Conservation (phyloP, 2,888 invertebrate genomes). For the Parnassius smintheus region DNA sequence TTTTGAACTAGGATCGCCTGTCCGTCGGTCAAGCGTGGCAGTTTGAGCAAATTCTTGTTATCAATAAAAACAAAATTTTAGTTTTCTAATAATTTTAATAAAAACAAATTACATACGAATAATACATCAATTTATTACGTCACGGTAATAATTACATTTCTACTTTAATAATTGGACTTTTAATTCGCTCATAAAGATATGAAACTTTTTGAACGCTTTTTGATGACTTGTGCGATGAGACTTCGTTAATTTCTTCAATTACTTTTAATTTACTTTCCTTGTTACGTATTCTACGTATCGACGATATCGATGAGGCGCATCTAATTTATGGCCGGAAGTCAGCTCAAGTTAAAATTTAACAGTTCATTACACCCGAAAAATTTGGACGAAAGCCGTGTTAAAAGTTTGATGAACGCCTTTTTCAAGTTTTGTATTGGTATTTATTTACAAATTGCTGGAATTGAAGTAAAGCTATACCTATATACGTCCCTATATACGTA, state of each 20-base stretch:
- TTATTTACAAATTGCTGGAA: constrained; percentile 9
- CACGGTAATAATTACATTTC: background rate
- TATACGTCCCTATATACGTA: no score
- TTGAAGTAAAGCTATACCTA: no score
- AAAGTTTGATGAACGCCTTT: constrained; percentile 43
- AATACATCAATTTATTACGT: background rate
- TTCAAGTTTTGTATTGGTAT: constrained; percentile 43
- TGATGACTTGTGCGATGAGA: background rate
- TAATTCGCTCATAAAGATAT: background rate
- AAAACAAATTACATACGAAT: no score
- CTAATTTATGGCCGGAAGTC: constrained; percentile 6
- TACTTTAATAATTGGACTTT: constrained; percentile 9
- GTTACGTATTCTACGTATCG: constrained; percentile 19
- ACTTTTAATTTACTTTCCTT: constrained; percentile 23
- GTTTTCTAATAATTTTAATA: no score
- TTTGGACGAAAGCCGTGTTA: constrained; percentile 44
- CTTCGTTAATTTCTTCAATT: constrained; percentile 20
- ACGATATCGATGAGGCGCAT: constrained; percentile 18
- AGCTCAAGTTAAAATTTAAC: constrained; percentile 20
- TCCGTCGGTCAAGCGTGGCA: no score
- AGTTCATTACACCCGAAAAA: constrained; percentile 20
- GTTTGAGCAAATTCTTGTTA: no score
- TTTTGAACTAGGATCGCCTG: no score
- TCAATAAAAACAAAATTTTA: no score
- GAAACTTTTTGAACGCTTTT: constrained; percentile 1